phyloP scores from a whole-genome alignment of 1,140 invertebrate species.

The Cryptotermes secundus region DNA sequence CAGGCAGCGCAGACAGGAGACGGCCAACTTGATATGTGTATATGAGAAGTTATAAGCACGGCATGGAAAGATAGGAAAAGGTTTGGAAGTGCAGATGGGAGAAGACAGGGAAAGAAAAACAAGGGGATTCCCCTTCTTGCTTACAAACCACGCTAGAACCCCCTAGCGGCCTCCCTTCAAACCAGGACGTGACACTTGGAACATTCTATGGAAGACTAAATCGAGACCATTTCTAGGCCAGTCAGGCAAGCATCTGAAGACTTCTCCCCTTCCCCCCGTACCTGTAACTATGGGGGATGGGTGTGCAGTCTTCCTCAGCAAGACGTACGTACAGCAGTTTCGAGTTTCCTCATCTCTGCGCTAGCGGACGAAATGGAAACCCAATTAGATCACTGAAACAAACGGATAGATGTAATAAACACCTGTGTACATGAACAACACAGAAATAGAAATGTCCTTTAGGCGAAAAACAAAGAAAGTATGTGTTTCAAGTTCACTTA shows the following conservation, averaged over 20 bases:
- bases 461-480: too few species aligned
- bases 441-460: too few species aligned
- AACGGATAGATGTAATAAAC: too few species aligned
- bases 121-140: slow-evolving; percentile 21
- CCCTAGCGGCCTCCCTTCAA: slow-evolving; percentile 38
- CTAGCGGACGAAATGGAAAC: too few species aligned
- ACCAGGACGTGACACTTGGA: slow-evolving; percentile 38
- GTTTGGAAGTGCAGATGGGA: background rate
- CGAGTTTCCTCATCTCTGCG: background rate
- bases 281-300: background rate
- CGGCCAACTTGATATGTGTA: slow-evolving; percentile 34
- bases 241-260: slow-evolving; percentile 34
- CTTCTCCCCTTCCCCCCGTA: slow-evolving; percentile 5
- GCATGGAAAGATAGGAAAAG: slow-evolving; percentile 26
- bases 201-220: slow-evolving; percentile 35
- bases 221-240: slow-evolving; percentile 40
- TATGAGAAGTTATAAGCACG: slow-evolving; percentile 41
- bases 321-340: background rate
- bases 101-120: background rate
- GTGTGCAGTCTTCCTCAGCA: background rate
- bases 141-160: slow-evolving; percentile 25
- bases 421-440: too few species aligned
- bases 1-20: background rate
- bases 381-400: too few species aligned
- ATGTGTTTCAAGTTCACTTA: too few species aligned